Percentiles rank a stretch among this genome's conserved stretches.
phyloP scores from a whole-genome alignment of 2,797 vertebrate genomes.

The Sylvilagus floridanus region DNA sequence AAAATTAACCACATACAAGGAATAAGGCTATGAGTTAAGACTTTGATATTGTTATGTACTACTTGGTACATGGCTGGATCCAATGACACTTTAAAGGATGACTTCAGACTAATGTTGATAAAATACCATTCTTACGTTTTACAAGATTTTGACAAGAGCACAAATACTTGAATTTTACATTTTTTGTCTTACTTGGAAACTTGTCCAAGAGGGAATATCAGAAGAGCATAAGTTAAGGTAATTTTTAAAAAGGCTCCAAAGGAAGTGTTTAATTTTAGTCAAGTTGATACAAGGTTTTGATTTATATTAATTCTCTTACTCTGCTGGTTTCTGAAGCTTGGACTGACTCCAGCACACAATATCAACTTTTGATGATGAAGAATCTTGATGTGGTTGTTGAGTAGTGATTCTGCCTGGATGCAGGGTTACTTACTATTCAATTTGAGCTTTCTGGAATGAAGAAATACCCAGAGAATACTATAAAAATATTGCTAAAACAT shows the following conservation, averaged over 20 bases:
- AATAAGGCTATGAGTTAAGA: not conserved
- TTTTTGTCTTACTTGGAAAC: not conserved
- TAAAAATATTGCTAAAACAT: not conserved
- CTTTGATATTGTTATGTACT: not conserved
- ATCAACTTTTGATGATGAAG: not conserved
- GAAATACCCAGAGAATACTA: not conserved
- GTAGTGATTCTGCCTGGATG: not conserved
- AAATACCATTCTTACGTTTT: not conserved
- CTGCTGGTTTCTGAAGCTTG: not conserved
- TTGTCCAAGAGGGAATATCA: not conserved
- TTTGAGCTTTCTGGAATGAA: not conserved
- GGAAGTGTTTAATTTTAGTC: not conserved
- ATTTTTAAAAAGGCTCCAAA: not conserved
- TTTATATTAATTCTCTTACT: not conserved
- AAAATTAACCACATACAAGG: not conserved
- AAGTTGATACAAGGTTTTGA: not conserved
- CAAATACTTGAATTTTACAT: not conserved
- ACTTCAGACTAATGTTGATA: conserved; percentile 7
- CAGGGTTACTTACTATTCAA: not conserved
- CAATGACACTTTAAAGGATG: not conserved
- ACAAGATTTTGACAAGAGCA: not conserved
- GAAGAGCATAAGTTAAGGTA: not conserved
- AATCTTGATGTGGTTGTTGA: not conserved
- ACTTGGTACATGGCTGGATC: not conserved
- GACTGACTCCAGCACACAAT: not conserved